These are phyloP conservation scores for Paramormyrops kingsleyae DNA, from an alignment of 2,113 vertebrate genomes.

Conservation along the genomic window DNA sequence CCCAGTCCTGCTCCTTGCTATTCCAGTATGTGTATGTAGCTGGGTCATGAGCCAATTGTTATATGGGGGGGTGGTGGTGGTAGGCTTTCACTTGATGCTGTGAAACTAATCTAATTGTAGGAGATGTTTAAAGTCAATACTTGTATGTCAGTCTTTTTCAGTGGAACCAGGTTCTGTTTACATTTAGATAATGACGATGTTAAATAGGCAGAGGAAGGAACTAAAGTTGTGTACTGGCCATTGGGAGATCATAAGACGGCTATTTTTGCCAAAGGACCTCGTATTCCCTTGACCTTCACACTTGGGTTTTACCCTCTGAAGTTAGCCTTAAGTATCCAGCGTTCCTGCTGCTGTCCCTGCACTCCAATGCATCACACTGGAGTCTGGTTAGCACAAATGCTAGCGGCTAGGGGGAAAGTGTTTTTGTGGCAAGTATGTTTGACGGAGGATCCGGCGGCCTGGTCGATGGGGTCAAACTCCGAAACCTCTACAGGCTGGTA, in stretches of 20 bases:
- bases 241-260: not conserved
- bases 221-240: not conserved
- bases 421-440: not conserved
- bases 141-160: not conserved
- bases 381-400: not conserved
- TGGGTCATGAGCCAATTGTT: not conserved
- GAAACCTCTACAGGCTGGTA: not conserved
- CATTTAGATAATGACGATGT: not conserved
- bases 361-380: not conserved
- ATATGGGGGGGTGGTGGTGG: not conserved
- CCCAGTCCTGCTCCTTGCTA: not conserved
- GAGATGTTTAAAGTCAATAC: not conserved
- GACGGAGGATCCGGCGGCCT: not conserved
- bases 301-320: constrained; percentile 2
- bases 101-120: not conserved
- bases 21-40: not conserved
- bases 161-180: not conserved
- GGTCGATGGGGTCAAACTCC: not conserved
- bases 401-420: not conserved
- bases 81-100: not conserved
- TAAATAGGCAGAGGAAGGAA: not conserved
- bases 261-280: constrained; percentile 13
- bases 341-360: not conserved
- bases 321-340: constrained; percentile 12
- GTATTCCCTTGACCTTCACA: not conserved